Evolutionary conservation across 2,113 vertebrate genomes (phyloP).

Genomic region (Tricholaema leucomelas): DNA sequence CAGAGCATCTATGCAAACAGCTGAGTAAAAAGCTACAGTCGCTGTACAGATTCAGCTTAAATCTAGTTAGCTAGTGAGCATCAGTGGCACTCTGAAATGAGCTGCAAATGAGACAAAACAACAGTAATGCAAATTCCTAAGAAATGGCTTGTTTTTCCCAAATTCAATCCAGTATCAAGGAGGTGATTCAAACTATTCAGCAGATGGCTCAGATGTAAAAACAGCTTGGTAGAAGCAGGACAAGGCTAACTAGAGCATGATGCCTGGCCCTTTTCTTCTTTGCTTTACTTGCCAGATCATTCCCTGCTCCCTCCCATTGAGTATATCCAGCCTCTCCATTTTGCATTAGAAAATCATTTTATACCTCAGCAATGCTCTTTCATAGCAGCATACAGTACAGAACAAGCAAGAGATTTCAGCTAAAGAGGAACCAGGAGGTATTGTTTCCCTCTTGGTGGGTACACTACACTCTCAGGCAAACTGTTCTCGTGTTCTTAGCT

Average conservation of each 20-base stretch:
- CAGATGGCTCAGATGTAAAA: conserved; percentile 64
- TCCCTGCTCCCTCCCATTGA: background rate
- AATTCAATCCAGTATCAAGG: conserved; percentile 39
- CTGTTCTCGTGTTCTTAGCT: conserved; percentile 13
- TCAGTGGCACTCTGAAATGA: background rate
- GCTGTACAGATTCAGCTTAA: background rate
- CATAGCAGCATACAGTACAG: background rate
- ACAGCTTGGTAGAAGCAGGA: conserved; percentile 71
- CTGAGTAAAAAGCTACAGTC: background rate
- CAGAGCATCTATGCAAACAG: rapidly evolving
- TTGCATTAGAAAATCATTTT: background rate
- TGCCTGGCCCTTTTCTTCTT: conserved; percentile 24
- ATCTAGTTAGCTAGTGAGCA: background rate
- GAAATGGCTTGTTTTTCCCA: background rate
- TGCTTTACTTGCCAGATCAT: conserved; percentile 52
- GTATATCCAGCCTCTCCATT: conserved; percentile 24
- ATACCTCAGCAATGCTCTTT: background rate
- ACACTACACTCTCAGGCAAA: background rate
- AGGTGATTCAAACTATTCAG: conserved; percentile 60
- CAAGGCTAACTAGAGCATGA: conserved; percentile 58
- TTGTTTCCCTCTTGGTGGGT: background rate
- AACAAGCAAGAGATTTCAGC: conserved; percentile 29
- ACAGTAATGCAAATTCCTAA: background rate
- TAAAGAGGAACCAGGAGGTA: conserved; percentile 19
- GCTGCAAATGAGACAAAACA: background rate